Evolutionary conservation across 2,113 vertebrate species (phyloP), one percentile per base, ranked within the genome.

Genomic region (Platysternon megacephalum): DNA sequence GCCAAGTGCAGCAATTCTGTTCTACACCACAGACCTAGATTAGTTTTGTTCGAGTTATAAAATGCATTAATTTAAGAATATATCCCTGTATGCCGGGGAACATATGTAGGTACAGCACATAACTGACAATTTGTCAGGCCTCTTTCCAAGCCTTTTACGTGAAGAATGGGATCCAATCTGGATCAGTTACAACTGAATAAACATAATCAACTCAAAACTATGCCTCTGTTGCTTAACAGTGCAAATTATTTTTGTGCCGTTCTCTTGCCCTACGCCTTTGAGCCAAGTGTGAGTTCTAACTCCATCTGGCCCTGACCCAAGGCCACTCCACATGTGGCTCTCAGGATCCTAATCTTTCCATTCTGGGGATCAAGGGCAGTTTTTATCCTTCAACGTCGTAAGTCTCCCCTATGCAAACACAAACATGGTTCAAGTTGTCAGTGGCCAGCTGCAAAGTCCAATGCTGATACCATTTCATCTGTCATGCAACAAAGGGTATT

Each of bases 31-130:
- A 94, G 96, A 96, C 87, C 85, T 85, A 95, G 87, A 97, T 90
- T 92, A 91, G 92, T 95, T 96, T 96, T 95, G 56, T 89, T 94
- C 22, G 49, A 95, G 89, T 96, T 97, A 94, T 96, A 97, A 97
- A 98, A 95, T 65, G 26, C 96, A 97, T 97, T 97, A 97, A 97
- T 97, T 97, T 96, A 92, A 94, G 96, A 95, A 97, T 95, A 97
- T 95, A 84, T 95, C 96, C 89, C 85, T 96, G 88, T 93, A 96
- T 94, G 95, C 91, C 42, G 95, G 82, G 91, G 85, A 96, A 96
- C 97, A 96, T 97, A 98, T 97, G 96, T 98, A 94, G 97, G 96
- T 97, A 93, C 84, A 96, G 93, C 94, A 95, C 93, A 92, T 92
- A 96, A 91, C 93, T 78, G 96, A 97, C 95, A 91, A 95, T 97